Conservation (phyloP, 1,140 invertebrate genomes). For the Pseudachorutes palmiensis region DNA sequence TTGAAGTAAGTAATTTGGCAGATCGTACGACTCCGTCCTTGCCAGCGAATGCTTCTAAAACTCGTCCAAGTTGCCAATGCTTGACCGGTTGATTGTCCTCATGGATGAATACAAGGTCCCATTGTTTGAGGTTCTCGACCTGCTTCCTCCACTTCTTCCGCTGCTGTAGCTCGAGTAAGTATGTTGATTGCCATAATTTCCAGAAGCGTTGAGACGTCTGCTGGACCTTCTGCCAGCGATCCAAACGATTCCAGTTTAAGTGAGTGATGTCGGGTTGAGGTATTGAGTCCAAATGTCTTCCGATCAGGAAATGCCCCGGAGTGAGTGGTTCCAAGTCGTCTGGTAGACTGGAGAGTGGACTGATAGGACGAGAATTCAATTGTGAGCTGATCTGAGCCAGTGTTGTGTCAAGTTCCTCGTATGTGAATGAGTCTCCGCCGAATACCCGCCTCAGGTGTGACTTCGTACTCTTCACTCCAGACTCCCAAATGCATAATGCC, state of each 20-base stretch:
- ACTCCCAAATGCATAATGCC: slow-evolving; percentile 41
- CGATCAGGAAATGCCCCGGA: slow-evolving; percentile 30
- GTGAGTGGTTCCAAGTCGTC: slow-evolving; percentile 39
- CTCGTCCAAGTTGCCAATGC: slow-evolving; percentile 40
- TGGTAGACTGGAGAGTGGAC: slow-evolving; percentile 33
- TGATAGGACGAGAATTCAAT: slow-evolving; percentile 39
- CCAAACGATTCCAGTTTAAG: not conserved
- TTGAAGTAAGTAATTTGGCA: slow-evolving; percentile 36
- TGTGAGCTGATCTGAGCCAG: slow-evolving; percentile 37
- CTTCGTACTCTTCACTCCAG: slow-evolving; percentile 40
- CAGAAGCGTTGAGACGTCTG: slow-evolving; percentile 1
- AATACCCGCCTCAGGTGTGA: slow-evolving; percentile 36
- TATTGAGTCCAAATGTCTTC: slow-evolving; percentile 5
- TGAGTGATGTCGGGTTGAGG: slow-evolving; percentile 1
- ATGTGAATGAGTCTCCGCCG: slow-evolving; percentile 17
- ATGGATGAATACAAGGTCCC: slow-evolving; percentile 34
- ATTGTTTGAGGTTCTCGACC: slow-evolving; percentile 11
- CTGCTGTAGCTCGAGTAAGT: slow-evolving; percentile 37
- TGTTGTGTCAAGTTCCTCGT: slow-evolving; percentile 39
- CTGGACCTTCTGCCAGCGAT: slow-evolving; percentile 14
- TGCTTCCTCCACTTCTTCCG: slow-evolving; percentile 28
- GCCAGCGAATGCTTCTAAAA: slow-evolving; percentile 39
- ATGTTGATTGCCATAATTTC: slow-evolving; percentile 39
- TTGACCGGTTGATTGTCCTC: slow-evolving; percentile 37
- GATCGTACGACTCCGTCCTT: slow-evolving; percentile 37